phyloP scores from a whole-genome alignment of 2,113 vertebrate genomes.

The Lasiurus cinereus region DNA sequence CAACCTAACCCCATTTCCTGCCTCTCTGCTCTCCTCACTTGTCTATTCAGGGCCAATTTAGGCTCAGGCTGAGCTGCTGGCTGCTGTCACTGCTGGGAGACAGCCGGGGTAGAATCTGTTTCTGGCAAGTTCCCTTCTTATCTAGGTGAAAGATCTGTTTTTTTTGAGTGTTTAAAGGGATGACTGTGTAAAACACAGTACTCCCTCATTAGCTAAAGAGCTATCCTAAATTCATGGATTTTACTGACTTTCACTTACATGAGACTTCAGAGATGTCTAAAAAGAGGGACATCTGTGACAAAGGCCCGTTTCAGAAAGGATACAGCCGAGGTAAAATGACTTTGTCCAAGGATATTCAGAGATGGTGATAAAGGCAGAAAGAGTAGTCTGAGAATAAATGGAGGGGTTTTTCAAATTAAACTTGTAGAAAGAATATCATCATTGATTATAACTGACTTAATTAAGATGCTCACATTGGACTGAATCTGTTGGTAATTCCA shows the following conservation, averaged over 20 bases:
- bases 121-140: not conserved
- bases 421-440: constrained; percentile 29
- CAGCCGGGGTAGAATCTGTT: not conserved
- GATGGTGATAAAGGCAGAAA: not conserved
- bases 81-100: not conserved
- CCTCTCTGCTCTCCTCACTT: constrained; percentile 43
- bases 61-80: not conserved
- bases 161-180: constrained; percentile 35
- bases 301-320: constrained; percentile 35
- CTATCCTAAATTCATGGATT: not conserved
- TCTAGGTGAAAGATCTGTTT: constrained; percentile 15
- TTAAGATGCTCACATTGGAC: not conserved
- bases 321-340: not conserved
- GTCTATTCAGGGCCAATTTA: not conserved
- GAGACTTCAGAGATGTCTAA: not conserved
- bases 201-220: not conserved
- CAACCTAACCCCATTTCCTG: constrained; percentile 81
- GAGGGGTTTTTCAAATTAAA: constrained; percentile 1
- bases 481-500: constrained; percentile 14
- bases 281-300: not conserved
- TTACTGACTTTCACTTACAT: not conserved
- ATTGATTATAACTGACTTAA: not conserved
- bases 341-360: constrained; percentile 24
- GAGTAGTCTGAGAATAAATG: constrained; percentile 26
- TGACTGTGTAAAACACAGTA: not conserved